Base-by-base conservation (phyloP, 2,797 vertebrate species). In the Hylomyscus alleni region DNA sequence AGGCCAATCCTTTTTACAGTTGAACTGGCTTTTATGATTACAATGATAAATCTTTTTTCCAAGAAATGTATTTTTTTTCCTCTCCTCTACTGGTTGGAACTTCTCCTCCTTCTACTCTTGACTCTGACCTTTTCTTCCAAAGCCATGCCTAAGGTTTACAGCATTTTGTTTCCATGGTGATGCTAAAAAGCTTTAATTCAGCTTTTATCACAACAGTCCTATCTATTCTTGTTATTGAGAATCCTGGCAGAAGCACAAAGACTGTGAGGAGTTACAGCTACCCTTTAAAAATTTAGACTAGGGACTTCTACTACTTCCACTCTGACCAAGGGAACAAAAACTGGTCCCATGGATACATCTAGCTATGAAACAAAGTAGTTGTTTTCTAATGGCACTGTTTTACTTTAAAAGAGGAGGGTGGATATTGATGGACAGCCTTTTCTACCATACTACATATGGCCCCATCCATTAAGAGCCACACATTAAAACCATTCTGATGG, bases 281-380 rank as follows among this genome's bases (percentile, higher is more conserved):
- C 75, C 34, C 22, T 95, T 94, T 87, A 73, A 90, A 92, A 54
- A 69, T 85, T 90, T 40, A 92, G 11, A 81, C 34, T 47, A 50
- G 44, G n/a, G 76, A 65, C 34, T 88, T 81, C 78, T 22, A 62
- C 72, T 31, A 90, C 26, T 73, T 90, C n/a, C 12, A 44, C n/a
- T 75, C 13, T 58, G 22, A 37, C 87, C 10, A 81, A 76, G 47
- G 54, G 24, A 40, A n/a, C 12, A 40, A 81, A 76, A 88, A 54
- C 31, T 76, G 34, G 56, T 65, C 47, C 40, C 15, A 3, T 78
- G 50, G 34, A 40, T 78, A 17, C 58, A 86, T 88, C 56, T 56
- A 65, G 50, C 20, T 73, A 24, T 50, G 31, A 47, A 56, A 69
- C 26, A 75, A 24, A 72, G 29, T 62, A 73, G 31, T 56, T 65